These are phyloP conservation scores for Mya arenaria DNA, from an alignment of 1,140 invertebrate genomes.

Conservation along the genomic window DNA sequence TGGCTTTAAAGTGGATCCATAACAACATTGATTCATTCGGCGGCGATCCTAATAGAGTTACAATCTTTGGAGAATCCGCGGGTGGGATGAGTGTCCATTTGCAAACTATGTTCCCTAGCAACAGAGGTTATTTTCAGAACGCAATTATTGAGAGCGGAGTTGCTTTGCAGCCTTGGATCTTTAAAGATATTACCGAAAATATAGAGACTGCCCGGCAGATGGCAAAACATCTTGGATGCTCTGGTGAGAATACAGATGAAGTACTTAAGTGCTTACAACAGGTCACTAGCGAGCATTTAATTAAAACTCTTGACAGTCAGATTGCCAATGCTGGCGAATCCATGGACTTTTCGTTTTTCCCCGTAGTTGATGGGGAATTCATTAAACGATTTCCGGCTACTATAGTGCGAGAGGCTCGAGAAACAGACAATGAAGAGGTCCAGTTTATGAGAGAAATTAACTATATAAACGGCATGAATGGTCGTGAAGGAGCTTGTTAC, in stretches of 20 bases:
- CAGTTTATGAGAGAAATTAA: slow-evolving; percentile 35
- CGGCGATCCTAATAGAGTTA: slow-evolving; percentile 87
- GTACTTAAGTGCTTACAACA: slow-evolving; percentile 19
- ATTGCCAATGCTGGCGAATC: background rate
- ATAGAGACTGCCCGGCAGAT: background rate
- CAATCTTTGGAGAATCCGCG: slow-evolving; percentile 93
- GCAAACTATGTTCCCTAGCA: slow-evolving; percentile 38
- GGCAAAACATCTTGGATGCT: background rate
- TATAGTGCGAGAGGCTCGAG: background rate
- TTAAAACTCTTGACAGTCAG: background rate
- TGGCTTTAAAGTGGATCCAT: slow-evolving; percentile 88
- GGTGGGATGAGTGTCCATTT: slow-evolving; percentile 81
- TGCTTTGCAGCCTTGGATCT: background rate
- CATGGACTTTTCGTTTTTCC: background rate
- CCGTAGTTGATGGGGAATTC: slow-evolving; percentile 30
- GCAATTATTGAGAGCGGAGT: slow-evolving; percentile 45
- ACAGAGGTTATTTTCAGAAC: slow-evolving; percentile 57
- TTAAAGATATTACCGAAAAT: too few species aligned
- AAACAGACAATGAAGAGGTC: background rate
- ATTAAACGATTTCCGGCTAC: background rate
- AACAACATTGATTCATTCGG: slow-evolving; percentile 88
- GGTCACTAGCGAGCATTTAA: background rate
- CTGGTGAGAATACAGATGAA: background rate
- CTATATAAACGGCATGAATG: slow-evolving; percentile 31
- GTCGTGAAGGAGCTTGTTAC: slow-evolving; percentile 18